Percentiles rank a stretch among this genome's conserved stretches.
These are phyloP conservation scores for Hippocampus barbouri DNA, from an alignment of 2,113 vertebrate species.

Conservation along the genomic window DNA sequence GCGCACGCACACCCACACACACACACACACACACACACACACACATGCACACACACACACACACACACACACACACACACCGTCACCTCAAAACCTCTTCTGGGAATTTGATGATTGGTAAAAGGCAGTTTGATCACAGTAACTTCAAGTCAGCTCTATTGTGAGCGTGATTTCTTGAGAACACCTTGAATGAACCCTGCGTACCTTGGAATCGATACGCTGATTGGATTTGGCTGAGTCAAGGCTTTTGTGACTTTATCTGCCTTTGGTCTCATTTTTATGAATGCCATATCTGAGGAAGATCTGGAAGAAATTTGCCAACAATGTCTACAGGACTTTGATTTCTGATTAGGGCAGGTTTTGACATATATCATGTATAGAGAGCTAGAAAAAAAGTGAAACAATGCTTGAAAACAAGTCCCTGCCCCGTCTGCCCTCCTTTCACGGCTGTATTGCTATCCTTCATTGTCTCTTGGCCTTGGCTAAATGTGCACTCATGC, in stretches of 20 bases:
- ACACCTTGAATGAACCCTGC: conserved; percentile 1
- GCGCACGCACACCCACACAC: neutral
- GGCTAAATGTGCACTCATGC: conserved; percentile 45
- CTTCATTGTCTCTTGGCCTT: conserved; percentile 45
- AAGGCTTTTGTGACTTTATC: neutral
- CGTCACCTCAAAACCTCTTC: neutral
- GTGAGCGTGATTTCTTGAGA: neutral
- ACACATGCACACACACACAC: neutral
- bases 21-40: neutral
- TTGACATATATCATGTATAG: neutral
- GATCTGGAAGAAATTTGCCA: neutral
- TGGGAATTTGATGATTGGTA: neutral
- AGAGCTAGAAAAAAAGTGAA: neutral
- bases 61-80: neutral
- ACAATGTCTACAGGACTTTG: neutral
- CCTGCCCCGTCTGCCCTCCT: conserved; percentile 12
- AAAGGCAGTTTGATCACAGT: neutral
- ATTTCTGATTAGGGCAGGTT: neutral
- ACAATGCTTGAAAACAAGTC: neutral
- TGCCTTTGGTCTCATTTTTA: neutral
- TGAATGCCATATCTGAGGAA: neutral
- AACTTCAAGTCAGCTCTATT: neutral
- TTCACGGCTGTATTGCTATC: conserved; percentile 46
- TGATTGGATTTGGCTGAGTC: neutral
- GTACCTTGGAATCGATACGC: neutral